Evolutionary conservation across 2,113 vertebrate genomes (phyloP).

Genomic region (Uria aalge): DNA sequence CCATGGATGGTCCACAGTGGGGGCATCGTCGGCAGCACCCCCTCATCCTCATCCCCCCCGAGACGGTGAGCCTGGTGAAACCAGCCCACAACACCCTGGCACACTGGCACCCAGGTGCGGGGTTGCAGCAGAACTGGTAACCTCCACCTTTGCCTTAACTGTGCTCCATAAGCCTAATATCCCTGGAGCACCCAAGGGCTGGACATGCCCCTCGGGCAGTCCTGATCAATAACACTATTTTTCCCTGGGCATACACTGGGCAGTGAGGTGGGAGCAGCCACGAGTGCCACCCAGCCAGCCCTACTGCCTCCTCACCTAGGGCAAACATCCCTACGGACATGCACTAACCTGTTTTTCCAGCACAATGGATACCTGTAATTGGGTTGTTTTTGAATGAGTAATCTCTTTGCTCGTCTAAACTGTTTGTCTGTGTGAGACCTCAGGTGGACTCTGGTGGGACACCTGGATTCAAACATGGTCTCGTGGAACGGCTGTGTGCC

Average conservation of each 20-base stretch:
- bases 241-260: neutral
- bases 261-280: rapidly evolving
- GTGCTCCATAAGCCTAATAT: rapidly evolving
- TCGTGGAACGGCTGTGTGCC: rapidly evolving
- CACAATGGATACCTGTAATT: neutral
- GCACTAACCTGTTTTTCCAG: neutral
- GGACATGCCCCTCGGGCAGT: neutral
- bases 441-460: neutral
- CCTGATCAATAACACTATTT: rapidly evolving
- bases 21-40: rapidly evolving
- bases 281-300: too few species aligned
- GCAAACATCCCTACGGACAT: rapidly evolving
- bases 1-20: rapidly evolving
- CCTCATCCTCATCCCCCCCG: rapidly evolving
- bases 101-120: rapidly evolving
- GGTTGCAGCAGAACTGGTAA: neutral
- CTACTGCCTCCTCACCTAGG: neutral
- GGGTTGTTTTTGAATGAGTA: neutral
- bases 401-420: neutral
- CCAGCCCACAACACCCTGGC: rapidly evolving
- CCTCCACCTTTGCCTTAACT: neutral
- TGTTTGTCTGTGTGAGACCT: neutral
- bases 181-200: neutral
- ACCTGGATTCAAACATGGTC: neutral
- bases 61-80: neutral